Conservation (phyloP, 2,888 invertebrate genomes). For the Myopa tessellatipennis region DNA sequence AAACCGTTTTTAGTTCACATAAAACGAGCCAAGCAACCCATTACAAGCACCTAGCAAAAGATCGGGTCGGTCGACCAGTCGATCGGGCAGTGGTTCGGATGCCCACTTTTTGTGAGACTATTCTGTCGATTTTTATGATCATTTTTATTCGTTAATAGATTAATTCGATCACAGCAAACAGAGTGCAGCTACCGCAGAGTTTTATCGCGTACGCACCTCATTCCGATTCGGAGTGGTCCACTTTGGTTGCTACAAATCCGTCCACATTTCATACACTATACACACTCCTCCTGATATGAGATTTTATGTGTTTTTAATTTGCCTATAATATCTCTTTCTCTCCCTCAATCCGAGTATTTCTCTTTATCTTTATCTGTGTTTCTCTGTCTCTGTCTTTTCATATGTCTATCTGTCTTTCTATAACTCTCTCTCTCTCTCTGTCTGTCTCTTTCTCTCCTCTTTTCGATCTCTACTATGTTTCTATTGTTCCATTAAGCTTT, state of each 20-base stretch:
- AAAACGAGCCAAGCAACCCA: background rate
- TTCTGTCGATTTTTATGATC: slow-evolving; percentile 24
- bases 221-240: background rate
- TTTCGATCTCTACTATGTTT: background rate
- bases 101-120: background rate
- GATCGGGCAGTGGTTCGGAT: background rate
- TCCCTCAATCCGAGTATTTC: background rate
- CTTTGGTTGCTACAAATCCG: background rate
- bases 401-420: background rate
- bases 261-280: slow-evolving; percentile 6
- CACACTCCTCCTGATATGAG: background rate
- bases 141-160: slow-evolving; percentile 22
- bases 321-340: background rate
- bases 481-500: background rate
- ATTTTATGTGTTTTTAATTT: slow-evolving; percentile 17
- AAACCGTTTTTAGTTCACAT: slow-evolving; percentile 8
- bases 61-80: background rate
- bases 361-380: no score
- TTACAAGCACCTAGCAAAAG: background rate
- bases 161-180: slow-evolving; percentile 16
- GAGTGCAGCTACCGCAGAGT: slow-evolving; percentile 13
- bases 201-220: background rate
- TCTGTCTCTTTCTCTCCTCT: no score
- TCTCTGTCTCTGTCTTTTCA: no score
- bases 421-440: background rate